Evolutionary conservation across 2,888 invertebrate species (phyloP).

Genomic region (Ophion ventricosus): DNA sequence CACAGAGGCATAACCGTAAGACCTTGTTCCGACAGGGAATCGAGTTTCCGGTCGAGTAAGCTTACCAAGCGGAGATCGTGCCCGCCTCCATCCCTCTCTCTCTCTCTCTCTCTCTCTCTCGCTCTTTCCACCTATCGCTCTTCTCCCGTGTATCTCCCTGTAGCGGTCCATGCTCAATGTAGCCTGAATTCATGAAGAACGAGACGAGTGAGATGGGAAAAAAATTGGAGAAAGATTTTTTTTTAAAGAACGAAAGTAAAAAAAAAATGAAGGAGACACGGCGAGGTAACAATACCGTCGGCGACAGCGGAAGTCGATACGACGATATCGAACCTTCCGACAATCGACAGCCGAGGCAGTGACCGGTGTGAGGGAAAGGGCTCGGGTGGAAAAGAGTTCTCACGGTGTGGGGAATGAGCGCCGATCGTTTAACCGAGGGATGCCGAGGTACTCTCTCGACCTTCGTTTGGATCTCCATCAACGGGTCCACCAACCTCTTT

Average conservation of each 20-base stretch:
- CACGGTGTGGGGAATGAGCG: constrained; percentile 44
- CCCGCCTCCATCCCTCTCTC: constrained; percentile 32
- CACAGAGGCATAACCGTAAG: constrained; percentile 66
- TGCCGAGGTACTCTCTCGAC: constrained; percentile 52
- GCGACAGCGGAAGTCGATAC: constrained; percentile 64
- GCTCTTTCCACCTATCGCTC: background rate
- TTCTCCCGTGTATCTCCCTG: constrained; percentile 14
- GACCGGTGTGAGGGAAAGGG: constrained; percentile 7
- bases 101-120: constrained; percentile 12
- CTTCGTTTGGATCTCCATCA: constrained; percentile 55
- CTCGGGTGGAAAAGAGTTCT: constrained; percentile 10
- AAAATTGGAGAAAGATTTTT: constrained; percentile 16
- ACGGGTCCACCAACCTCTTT: constrained; percentile 32
- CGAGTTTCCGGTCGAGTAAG: constrained; percentile 72
- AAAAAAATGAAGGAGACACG: constrained; percentile 18
- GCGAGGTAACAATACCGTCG: constrained; percentile 66
- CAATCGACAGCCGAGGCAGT: constrained; percentile 25
- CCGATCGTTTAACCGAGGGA: constrained; percentile 22
- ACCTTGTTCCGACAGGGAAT: constrained; percentile 72
- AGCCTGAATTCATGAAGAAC: constrained; percentile 69
- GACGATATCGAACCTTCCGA: constrained; percentile 45
- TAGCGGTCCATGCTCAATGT: constrained; percentile 70
- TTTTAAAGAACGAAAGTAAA: constrained; percentile 14
- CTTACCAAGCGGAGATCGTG: constrained; percentile 65
- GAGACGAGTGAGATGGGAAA: constrained; percentile 15